Conservation (phyloP, 2,113 vertebrate species). For the Cyrtonyx montezumae region DNA sequence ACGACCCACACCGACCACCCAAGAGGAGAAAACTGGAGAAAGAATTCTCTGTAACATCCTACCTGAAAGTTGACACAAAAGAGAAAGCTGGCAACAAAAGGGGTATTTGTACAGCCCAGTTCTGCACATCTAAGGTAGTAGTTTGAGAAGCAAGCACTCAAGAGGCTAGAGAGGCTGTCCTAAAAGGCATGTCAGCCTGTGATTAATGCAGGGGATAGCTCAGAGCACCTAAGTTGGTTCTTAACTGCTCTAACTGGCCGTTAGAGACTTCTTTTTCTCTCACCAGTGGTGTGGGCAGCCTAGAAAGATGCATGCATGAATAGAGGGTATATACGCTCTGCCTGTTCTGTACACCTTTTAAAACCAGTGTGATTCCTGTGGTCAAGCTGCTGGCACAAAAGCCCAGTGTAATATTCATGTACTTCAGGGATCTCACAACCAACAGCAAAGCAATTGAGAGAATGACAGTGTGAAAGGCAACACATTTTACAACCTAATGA, state of each 20-base stretch:
- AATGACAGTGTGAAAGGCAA: background rate
- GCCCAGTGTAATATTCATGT: background rate
- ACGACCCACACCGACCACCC: background rate
- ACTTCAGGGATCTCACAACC: background rate
- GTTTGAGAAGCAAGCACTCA: background rate
- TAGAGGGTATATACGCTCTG: background rate
- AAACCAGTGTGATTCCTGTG: background rate
- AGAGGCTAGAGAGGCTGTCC: background rate
- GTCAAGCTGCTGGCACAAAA: background rate
- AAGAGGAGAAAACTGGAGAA: background rate
- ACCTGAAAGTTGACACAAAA: background rate
- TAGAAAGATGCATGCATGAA: background rate
- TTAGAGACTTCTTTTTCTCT: background rate
- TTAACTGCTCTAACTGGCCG: background rate
- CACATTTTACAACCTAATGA: background rate
- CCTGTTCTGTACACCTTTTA: fast-evolving
- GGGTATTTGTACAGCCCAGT: background rate
- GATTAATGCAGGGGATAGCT: background rate
- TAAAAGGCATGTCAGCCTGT: background rate
- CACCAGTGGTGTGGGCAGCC: background rate
- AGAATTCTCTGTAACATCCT: background rate
- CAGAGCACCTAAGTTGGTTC: background rate
- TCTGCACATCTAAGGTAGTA: background rate
- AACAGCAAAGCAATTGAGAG: background rate
- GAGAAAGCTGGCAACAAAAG: background rate